Percentiles rank a stretch among this genome's conserved stretches.
Evolutionary conservation across 1,140 invertebrate species (phyloP).

Genomic region (Neomicropteryx cornuta): DNA sequence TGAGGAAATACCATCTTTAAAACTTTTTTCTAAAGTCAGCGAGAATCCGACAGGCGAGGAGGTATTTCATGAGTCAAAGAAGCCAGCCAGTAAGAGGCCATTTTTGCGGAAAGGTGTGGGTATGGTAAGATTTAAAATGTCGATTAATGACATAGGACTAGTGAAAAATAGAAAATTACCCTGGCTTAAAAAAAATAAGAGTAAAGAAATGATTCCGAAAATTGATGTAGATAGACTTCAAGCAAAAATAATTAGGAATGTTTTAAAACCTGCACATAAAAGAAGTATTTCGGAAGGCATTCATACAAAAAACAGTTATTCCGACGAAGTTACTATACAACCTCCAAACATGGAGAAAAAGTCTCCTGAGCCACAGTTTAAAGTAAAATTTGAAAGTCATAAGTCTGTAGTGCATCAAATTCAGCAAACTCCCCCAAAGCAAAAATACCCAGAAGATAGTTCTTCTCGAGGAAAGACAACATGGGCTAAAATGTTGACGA

Average conservation of each 20-base stretch:
- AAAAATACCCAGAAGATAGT: too few relatives aligned
- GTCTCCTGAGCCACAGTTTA: conserved; percentile 3
- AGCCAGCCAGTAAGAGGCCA: too few relatives aligned
- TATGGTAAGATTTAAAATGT: conserved; percentile 24
- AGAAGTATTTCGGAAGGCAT: background rate
- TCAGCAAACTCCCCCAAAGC: background rate
- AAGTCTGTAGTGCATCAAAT: too few relatives aligned
- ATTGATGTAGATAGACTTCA: conserved; percentile 7
- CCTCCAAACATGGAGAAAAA: conserved; percentile 5
- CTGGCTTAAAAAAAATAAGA: conserved; percentile 2
- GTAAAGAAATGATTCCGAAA: conserved; percentile 4
- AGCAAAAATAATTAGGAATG: too few relatives aligned
- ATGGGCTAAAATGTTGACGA: conserved; percentile 30
- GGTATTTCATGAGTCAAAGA: too few relatives aligned
- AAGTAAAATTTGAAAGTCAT: conserved; percentile 10
- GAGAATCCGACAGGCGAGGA: too few relatives aligned
- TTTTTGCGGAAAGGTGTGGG: conserved; percentile 39
- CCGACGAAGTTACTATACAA: background rate
- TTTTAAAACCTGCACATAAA: background rate
- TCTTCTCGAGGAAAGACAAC: too few relatives aligned
- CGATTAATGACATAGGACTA: conserved; percentile 12
- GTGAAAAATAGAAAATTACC: conserved; percentile 9
- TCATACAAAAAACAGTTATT: conserved; percentile 3
- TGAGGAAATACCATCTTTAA: too few relatives aligned
- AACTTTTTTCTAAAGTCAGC: too few relatives aligned